phyloP scores from a whole-genome alignment of 2,113 vertebrate genomes.

The Hippocampus zosterae region DNA sequence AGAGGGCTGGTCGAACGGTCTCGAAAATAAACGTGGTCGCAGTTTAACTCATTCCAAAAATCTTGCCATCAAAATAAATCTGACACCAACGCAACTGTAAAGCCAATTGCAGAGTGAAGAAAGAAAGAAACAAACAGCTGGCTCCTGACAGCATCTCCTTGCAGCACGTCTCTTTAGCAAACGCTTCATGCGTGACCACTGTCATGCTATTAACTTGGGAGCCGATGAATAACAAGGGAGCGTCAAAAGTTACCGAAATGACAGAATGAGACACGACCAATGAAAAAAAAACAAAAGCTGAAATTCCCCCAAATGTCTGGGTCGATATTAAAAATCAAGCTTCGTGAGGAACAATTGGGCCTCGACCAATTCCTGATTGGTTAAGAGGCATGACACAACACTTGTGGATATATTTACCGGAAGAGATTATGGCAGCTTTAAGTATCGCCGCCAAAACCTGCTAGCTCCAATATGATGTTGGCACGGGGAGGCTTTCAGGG shows the following conservation, averaged over 20 bases:
- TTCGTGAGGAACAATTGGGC: neutral
- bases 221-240: slow-evolving; percentile 42
- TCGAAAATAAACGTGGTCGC: neutral
- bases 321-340: neutral
- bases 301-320: neutral
- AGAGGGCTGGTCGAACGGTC: neutral
- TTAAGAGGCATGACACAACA: slow-evolving; percentile 1
- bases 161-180: slow-evolving; percentile 31
- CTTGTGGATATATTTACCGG: slow-evolving; percentile 31
- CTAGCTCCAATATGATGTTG: slow-evolving; percentile 47
- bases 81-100: neutral
- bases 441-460: slow-evolving; percentile 38
- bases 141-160: slow-evolving; percentile 52
- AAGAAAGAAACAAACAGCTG: slow-evolving; percentile 57
- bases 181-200: slow-evolving; percentile 53
- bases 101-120: neutral
- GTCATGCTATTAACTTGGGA: slow-evolving; percentile 48
- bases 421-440: slow-evolving; percentile 33
- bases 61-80: slow-evolving; percentile 52
- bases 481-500: slow-evolving; percentile 27
- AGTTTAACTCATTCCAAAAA: neutral
- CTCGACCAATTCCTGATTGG: neutral
- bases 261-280: slow-evolving; percentile 12
- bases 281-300: no score
- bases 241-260: slow-evolving; percentile 39